Percentiles rank a stretch among this genome's conserved stretches.
Conservation (phyloP, 1,140 invertebrate species). For the Medauroidea extradentata region DNA sequence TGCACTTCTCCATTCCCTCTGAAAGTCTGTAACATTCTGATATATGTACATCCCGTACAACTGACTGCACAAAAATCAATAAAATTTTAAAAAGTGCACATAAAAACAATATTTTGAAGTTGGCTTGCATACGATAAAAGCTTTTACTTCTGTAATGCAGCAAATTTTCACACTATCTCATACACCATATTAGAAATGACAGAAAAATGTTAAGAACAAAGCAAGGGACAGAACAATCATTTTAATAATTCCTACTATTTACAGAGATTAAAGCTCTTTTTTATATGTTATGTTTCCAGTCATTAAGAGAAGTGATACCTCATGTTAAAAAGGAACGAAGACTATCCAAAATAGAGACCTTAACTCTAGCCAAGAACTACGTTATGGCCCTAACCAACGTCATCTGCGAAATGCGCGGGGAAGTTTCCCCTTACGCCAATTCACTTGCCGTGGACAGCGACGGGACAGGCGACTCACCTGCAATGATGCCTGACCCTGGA, state of each 20-base stretch:
- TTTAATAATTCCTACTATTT: no score
- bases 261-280: no score
- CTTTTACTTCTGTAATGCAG: background rate
- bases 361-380: constrained; percentile 85
- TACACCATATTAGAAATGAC: background rate
- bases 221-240: no score
- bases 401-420: constrained; percentile 73
- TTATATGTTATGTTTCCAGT: constrained; percentile 48
- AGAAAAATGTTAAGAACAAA: background rate
- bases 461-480: background rate
- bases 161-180: background rate
- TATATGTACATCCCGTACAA: no score
- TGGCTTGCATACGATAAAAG: background rate
- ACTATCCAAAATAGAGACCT: constrained; percentile 81
- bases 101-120: background rate
- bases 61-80: no score
- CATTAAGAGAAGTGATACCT: constrained; percentile 79
- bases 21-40: no score
- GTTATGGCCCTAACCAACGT: constrained; percentile 86
- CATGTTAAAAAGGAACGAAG: constrained; percentile 81
- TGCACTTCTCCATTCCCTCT: no score
- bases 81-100: no score
- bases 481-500: background rate
- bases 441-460: constrained; percentile 1
- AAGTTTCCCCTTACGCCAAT: constrained; percentile 55